Evolutionary conservation across 2,797 vertebrate species (phyloP).

Genomic region (Scyliorhinus canicula): DNA sequence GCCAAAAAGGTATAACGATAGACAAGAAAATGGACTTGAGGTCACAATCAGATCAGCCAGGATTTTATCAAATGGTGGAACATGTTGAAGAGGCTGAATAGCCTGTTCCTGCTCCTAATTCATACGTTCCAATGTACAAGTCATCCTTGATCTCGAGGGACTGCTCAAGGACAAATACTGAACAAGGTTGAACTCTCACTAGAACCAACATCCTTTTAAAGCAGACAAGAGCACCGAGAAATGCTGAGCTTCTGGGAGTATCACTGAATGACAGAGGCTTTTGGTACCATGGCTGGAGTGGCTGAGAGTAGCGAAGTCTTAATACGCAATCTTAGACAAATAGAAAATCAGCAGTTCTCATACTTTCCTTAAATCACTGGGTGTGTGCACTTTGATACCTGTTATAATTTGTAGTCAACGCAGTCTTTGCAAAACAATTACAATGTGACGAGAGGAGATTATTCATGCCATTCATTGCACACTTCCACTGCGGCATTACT

Average conservation of each 20-base stretch:
- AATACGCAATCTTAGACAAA: neutral
- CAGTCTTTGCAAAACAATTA: neutral
- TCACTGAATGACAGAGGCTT: neutral
- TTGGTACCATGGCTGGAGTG: neutral
- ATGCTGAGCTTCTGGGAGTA: neutral
- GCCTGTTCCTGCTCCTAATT: too few relatives aligned
- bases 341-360: neutral
- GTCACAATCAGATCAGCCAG: too few relatives aligned
- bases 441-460: neutral
- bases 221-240: neutral
- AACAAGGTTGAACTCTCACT: neutral
- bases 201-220: neutral
- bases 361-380: neutral
- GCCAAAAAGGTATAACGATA: too few relatives aligned
- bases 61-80: too few relatives aligned
- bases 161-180: neutral
- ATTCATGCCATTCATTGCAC: constrained; percentile 10
- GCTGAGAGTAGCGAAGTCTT: neutral
- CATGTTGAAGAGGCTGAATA: too few relatives aligned
- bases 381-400: neutral
- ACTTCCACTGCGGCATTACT: neutral
- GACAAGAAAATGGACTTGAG: too few relatives aligned
- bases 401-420: neutral
- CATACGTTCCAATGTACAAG: too few relatives aligned
- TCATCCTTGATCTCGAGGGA: too few relatives aligned